Percentiles rank a stretch among this genome's conserved stretches.
These are phyloP conservation scores for Paradisaea rubra DNA, from an alignment of 2,113 vertebrate genomes.

Conservation along the genomic window DNA sequence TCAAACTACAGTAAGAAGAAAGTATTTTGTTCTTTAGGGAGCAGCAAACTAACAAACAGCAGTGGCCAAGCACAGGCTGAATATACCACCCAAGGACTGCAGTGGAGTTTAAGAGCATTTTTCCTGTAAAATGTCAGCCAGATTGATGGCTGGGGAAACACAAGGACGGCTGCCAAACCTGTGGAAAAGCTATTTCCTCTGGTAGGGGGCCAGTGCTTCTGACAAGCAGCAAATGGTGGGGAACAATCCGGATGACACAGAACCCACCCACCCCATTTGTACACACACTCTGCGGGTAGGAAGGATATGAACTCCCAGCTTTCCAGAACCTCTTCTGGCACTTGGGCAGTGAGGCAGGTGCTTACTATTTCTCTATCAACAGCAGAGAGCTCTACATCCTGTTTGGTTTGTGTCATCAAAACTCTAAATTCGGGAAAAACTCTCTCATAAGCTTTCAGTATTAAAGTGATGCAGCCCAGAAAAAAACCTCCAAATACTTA, in stretches of 20 bases:
- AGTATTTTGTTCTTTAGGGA: neutral
- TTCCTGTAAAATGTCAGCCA: neutral
- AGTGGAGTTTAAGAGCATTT: neutral
- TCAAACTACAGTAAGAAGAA: neutral
- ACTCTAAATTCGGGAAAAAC: neutral
- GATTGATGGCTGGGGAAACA: neutral
- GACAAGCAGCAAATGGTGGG: neutral
- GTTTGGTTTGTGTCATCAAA: neutral
- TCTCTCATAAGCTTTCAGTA: neutral
- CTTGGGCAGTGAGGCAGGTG: neutral
- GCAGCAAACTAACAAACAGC: neutral
- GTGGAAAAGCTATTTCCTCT: neutral
- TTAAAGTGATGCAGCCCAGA: neutral
- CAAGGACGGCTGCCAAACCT: neutral
- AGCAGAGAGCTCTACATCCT: neutral
- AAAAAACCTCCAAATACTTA: neutral
- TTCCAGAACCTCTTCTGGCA: neutral
- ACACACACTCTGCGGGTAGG: rapidly evolving
- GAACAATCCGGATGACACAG: neutral
- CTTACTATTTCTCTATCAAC: neutral
- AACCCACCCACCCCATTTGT: neutral
- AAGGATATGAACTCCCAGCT: neutral
- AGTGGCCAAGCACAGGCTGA: neutral
- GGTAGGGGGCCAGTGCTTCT: neutral
- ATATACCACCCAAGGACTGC: neutral